phyloP scores from a whole-genome alignment of 1,140 invertebrate genomes.

The Eulimnadia texana region DNA sequence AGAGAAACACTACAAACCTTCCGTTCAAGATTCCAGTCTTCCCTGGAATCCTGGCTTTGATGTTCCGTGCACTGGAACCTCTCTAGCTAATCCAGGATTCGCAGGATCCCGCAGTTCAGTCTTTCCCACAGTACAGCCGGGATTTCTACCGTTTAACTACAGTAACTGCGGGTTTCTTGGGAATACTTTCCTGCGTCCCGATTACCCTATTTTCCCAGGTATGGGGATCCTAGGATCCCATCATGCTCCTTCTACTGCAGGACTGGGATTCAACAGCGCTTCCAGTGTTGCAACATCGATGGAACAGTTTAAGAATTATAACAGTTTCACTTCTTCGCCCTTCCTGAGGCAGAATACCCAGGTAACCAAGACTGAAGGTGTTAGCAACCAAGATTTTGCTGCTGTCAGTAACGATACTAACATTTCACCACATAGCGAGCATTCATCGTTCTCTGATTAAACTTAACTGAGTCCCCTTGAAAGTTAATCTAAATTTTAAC shows the following conservation, averaged over 20 bases:
- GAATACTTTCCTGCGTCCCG: conserved; percentile 4
- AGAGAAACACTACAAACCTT: not conserved
- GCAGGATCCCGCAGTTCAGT: not conserved
- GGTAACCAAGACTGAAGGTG: not conserved
- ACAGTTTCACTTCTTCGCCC: not conserved
- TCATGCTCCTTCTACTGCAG: not conserved
- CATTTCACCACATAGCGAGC: not conserved
- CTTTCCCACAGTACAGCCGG: not conserved
- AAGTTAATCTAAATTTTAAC: too few species aligned
- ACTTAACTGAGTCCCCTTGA: not conserved
- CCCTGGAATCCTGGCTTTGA: not conserved
- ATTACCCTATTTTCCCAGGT: conserved; percentile 13
- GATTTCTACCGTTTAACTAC: conserved; percentile 9
- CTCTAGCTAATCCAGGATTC: not conserved
- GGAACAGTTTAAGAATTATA: not conserved
- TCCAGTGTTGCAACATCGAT: not conserved
- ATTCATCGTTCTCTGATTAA: conserved; percentile 4
- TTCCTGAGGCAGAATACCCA: not conserved
- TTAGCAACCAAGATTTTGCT: not conserved
- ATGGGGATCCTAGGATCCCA: conserved; percentile 5
- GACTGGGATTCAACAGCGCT: not conserved
- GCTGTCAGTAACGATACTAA: not conserved
- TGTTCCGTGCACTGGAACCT: not conserved
- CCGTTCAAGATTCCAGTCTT: not conserved
- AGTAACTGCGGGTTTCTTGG: not conserved